Evolutionary conservation across 2,888 invertebrate species (phyloP), one percentile per base, ranked within the genome.

Genomic region (Eurytoma californica): DNA sequence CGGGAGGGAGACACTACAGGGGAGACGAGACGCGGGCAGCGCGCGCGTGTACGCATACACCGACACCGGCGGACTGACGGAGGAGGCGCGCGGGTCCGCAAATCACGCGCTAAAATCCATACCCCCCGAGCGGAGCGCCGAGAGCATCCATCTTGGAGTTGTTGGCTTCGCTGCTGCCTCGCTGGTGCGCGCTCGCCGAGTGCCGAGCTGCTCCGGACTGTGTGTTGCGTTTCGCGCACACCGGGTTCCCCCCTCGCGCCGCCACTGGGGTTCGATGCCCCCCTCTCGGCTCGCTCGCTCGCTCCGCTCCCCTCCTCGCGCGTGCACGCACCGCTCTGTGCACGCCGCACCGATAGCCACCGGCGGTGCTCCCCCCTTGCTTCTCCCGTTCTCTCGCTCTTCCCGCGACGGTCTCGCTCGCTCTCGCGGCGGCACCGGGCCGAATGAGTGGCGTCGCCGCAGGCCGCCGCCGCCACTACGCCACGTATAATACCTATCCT

Each of bases 121-220:
- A 86, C 84, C 39, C 53, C 57, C n/a, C 51, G 60, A 58, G 30
- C 82, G 82, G 79, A 63, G 67, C 57, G 14, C 77, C 80, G 72
- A 79, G 79, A 86, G 86, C 87, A 85, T 86, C 88, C 88, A 88
- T 88, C 87, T 88, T 88, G 86, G 85, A 86, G 82, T 83, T 76
- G 83, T 83, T 82, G 82, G 39, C 60, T 39, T 24, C 51, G 60
- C 39, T 14, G n/a, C 16, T 20, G 47, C 24, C 30, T 16, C n/a
- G 18, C 63, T 7, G 39, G 39, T 47, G 13, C 16, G 14, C 28
- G 28, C 9, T 16, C 14, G 39, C 63, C 39, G 63, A n/a, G 39
- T 39, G 63, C 63, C 13, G 24, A 20, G 20, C 63, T 63, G 14
- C 55, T 55, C 30, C 61, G n/a, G 61, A 61, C 39, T 61, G 61